Evolutionary conservation across 1,140 invertebrate species (phyloP).

Genomic region (Drosophila ogumai): DNA sequence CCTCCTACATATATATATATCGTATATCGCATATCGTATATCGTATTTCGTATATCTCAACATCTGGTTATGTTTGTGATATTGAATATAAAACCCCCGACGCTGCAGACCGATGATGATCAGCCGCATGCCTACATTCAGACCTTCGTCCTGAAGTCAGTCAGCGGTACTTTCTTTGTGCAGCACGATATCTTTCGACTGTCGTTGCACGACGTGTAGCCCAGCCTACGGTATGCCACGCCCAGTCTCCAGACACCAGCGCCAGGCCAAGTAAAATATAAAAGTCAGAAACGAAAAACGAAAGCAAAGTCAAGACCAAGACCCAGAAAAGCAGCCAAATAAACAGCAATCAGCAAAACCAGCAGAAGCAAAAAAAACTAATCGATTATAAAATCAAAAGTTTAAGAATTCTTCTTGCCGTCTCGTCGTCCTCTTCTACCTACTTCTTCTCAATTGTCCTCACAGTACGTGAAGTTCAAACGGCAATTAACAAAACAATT

Average conservation of each 20-base stretch:
- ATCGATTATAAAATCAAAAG: not conserved
- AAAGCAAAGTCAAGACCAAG: slow-evolving; percentile 1
- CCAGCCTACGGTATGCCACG: slow-evolving; percentile 16
- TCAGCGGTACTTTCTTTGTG: slow-evolving; percentile 94
- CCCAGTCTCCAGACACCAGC: slow-evolving; percentile 24
- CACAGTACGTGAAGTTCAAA: slow-evolving; percentile 32
- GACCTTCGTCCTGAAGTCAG: slow-evolving; percentile 95
- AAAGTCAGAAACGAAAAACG: slow-evolving; percentile 17
- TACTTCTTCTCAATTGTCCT: slow-evolving; percentile 27
- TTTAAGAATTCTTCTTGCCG: not conserved
- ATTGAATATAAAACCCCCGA: slow-evolving; percentile 15
- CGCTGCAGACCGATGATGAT: slow-evolving; percentile 92
- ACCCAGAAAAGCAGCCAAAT: slow-evolving; percentile 10
- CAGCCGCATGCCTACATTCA: slow-evolving; percentile 95
- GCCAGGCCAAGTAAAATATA: slow-evolving; percentile 39
- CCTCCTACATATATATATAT: not conserved
- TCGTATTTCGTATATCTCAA: slow-evolving; percentile 16
- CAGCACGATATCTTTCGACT: slow-evolving; percentile 96
- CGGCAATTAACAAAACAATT: slow-evolving; percentile 21
- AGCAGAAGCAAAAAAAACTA: not conserved
- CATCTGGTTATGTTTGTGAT: slow-evolving; percentile 17
- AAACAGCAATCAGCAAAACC: slow-evolving; percentile 1
- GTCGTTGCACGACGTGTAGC: slow-evolving; percentile 90
- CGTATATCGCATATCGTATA: not conserved
- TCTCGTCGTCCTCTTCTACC: not conserved